Base-by-base conservation (phyloP, 2,797 vertebrate species). In the Threskiornis aethiopicus region DNA sequence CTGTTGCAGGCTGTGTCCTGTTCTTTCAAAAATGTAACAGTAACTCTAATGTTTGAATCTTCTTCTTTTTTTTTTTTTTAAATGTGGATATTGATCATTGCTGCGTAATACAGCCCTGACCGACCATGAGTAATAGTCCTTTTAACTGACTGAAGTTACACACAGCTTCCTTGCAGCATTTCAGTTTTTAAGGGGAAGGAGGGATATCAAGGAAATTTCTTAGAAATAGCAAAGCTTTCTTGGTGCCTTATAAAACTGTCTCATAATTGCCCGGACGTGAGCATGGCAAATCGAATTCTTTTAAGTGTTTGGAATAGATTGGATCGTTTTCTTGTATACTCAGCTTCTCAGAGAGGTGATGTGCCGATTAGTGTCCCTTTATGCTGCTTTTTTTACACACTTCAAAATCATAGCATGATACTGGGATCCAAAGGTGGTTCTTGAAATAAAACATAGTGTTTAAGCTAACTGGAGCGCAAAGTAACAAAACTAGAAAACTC, bases 111-210 rank as follows among this genome's bases (percentile, higher is more conserved):
- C 51, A 66, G 5, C 26, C 12, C 61, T 86, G 42, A 41, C 8
- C 41, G n/a, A 3, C 37, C 25, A 5, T 4, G 6, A 46, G 35
- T 18, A 41, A 2, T 20, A 2, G 19, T n/a, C 26, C 24, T 62
- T 93, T 16, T 49, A 33, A 51, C 21, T 66, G 29, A 22, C 57
- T 16, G 17, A 19, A 73, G 52, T 52, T 54, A 25, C 26, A 13
- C 0, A 1, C 15, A 1, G 5, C n/a, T 49, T 54, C 26, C 16
- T 35, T 66, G 47, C 21, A 70, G n/a, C 3, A 3, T 41, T 79
- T n/a, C 14, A 13, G 3, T 42, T 71, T 11, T 70, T 66, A 52
- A 19, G 54, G 54, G 22, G 4, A 70, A 67, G 31, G 29, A 55
- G 26, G 14, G 70, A 49, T 28, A 31, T 33, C 8, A 65, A 65